These are phyloP conservation scores for Listronotus oregonensis DNA, from an alignment of 1,140 invertebrate genomes.

Conservation along the genomic window DNA sequence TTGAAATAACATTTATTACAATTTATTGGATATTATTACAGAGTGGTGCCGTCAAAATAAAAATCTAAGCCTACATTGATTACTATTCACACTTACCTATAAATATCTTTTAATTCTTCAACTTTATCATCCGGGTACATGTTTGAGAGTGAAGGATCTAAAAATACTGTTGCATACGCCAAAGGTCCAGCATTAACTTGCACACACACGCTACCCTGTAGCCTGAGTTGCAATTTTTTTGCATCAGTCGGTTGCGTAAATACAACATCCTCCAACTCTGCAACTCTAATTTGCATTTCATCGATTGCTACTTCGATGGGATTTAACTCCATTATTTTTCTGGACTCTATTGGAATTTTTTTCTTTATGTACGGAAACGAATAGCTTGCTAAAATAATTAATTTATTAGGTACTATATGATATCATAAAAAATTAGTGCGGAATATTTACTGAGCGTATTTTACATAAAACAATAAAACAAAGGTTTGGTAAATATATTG, in stretches of 20 bases:
- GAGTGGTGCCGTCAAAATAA: too few relatives aligned
- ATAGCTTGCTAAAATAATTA: constrained; percentile 69
- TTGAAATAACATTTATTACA: too few relatives aligned
- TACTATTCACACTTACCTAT: constrained; percentile 66
- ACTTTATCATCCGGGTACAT: constrained; percentile 82
- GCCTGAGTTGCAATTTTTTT: constrained; percentile 85
- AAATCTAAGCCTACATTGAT: too few relatives aligned
- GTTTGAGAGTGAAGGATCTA: constrained; percentile 71
- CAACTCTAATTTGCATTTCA: constrained; percentile 85
- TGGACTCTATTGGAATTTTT: constrained; percentile 76
- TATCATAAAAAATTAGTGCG: too few relatives aligned
- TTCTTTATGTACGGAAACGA: constrained; percentile 93
- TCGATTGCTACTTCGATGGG: constrained; percentile 94
- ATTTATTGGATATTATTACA: too few relatives aligned
- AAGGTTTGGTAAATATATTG: too few relatives aligned
- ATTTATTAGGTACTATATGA: too few relatives aligned
- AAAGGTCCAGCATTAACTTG: constrained; percentile 95
- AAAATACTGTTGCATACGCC: constrained; percentile 88
- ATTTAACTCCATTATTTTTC: constrained; percentile 76
- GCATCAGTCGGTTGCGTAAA: constrained; percentile 78
- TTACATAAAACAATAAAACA: too few relatives aligned
- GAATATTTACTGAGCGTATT: too few relatives aligned
- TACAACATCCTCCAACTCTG: constrained; percentile 84
- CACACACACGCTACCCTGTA: constrained; percentile 89
- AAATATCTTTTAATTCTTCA: constrained; percentile 82